Base-by-base conservation (phyloP, 1,140 invertebrate species). In the Luehdorfia chinensis region DNA sequence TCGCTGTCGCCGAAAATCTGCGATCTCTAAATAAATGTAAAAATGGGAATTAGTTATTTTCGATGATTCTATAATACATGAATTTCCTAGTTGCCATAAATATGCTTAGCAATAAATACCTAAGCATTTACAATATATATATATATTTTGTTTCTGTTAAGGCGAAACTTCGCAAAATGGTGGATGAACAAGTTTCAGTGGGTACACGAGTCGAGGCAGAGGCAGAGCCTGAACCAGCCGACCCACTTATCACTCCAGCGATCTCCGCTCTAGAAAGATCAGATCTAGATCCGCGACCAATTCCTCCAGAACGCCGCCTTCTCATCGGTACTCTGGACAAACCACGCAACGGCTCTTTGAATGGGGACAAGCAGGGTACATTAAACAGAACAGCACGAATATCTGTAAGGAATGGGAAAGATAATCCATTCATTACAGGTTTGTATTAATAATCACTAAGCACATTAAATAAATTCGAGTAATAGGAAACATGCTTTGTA, bases 141-240 rank as follows among this genome's bases (percentile, higher is more conserved):
- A n/a, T n/a, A n/a, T n/a, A n/a, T n/a, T n/a, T n/a, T n/a, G n/a
- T 31, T 51, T 31, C 39, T 4, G 34, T 39, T 1, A 66, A 87
- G 84, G 84, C 84, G 84, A 88, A 88, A 86, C 83, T 88, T 46
- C 83, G 87, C 63, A 88, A 87, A 57, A 88, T 88, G 87, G 87
- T 88, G 33, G 87, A 88, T 62, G 87, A 88, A 66, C 85, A 88
- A 63, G 76, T 88, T 54, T 81, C 84, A 46, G 84, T 84, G 18
- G 75, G 83, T 6, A 58, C 80, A 8, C 69, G 84, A 28, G 77
- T 77, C 6, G 84, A 87, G 39, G 75, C 71, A 6, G 84, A 88
- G 31, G 58, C 75, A 14, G 76, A 86, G 50, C 77, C 84, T 0
- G 87, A 88, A 55, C 80, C 87, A 4, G 87, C 87, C 1, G 87